These are phyloP conservation scores for Patella pellucida DNA, from an alignment of 2,888 invertebrate genomes.

Conservation along the genomic window DNA sequence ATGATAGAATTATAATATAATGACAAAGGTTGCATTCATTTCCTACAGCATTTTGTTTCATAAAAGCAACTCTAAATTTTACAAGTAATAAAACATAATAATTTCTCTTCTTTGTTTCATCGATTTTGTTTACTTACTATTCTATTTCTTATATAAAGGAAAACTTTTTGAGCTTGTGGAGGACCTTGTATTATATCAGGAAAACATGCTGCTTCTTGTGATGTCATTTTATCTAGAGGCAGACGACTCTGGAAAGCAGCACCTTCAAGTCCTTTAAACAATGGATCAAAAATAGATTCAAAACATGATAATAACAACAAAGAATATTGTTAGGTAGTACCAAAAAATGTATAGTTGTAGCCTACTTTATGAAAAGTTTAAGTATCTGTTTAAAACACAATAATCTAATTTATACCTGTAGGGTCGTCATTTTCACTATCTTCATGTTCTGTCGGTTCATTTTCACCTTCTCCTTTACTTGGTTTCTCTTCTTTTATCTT, in stretches of 20 bases:
- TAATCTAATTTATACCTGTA: slow-evolving; percentile 64
- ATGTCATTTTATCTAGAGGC: slow-evolving; percentile 94
- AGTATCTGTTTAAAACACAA: no score
- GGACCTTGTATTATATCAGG: slow-evolving; percentile 89
- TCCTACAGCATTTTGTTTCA: no score
- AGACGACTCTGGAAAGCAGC: slow-evolving; percentile 82
- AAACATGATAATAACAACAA: background rate
- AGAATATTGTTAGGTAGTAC: background rate
- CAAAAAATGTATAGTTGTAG: no score
- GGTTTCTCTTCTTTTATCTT: slow-evolving; percentile 25
- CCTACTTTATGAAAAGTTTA: no score
- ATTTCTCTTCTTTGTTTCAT: no score
- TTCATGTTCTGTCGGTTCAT: slow-evolving; percentile 66
- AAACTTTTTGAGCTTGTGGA: slow-evolving; percentile 86
- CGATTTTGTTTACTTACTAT: slow-evolving; percentile 73
- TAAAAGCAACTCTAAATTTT: no score
- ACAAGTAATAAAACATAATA: no score
- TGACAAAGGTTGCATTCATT: no score
- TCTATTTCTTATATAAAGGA: slow-evolving; percentile 91
- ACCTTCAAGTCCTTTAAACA: slow-evolving; percentile 82
- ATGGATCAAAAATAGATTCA: background rate
- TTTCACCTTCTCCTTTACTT: slow-evolving; percentile 42
- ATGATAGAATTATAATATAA: no score
- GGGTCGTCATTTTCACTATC: slow-evolving; percentile 76
- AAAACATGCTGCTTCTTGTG: slow-evolving; percentile 92